phyloP scores from a whole-genome alignment of 30 jellyfish, hydroid and myxozoan genomes.

The Chrysaora quinquecirrha region DNA sequence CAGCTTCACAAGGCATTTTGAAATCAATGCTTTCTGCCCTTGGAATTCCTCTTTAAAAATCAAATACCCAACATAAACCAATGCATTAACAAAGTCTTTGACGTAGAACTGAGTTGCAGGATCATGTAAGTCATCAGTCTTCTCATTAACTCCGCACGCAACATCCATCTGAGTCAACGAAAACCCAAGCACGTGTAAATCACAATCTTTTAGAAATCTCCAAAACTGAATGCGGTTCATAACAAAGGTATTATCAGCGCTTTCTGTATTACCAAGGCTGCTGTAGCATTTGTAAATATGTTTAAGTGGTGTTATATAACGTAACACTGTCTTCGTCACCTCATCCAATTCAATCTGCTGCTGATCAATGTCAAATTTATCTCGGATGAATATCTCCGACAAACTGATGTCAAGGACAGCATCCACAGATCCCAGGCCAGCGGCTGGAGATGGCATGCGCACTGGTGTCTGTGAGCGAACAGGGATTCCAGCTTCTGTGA shows the following conservation, averaged over 20 bases:
- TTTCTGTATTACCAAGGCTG: constrained; percentile 65
- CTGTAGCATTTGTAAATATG: constrained; percentile 88
- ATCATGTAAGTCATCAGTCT: constrained; percentile 35
- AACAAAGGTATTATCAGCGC: constrained; percentile 79
- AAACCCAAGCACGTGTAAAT: constrained; percentile 55
- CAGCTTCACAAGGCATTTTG: constrained; percentile 56
- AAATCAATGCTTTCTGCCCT: constrained; percentile 12
- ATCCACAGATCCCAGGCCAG: constrained; percentile 51
- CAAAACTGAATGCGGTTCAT: constrained; percentile 76
- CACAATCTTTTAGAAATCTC: constrained; percentile 82
- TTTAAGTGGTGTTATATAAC: constrained; percentile 71
- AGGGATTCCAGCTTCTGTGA: constrained; percentile 73
- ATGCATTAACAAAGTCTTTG: constrained; percentile 71
- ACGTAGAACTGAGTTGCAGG: constrained; percentile 49
- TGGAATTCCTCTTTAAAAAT: constrained; percentile 36
- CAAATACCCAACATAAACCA: constrained; percentile 54
- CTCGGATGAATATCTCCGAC: constrained; percentile 41
- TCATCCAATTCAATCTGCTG: constrained; percentile 76
- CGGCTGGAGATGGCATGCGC: constrained; percentile 42
- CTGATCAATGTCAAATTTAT: constrained; percentile 67
- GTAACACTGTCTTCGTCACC: constrained; percentile 41
- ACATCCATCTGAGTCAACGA: constrained; percentile 57
- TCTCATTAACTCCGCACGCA: constrained; percentile 32
- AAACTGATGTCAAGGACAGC: constrained; percentile 74
- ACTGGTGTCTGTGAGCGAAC: constrained; percentile 71